These are phyloP conservation scores for Aulostomus chinensis DNA, from an alignment of 2,797 vertebrate genomes.

Conservation along the genomic window DNA sequence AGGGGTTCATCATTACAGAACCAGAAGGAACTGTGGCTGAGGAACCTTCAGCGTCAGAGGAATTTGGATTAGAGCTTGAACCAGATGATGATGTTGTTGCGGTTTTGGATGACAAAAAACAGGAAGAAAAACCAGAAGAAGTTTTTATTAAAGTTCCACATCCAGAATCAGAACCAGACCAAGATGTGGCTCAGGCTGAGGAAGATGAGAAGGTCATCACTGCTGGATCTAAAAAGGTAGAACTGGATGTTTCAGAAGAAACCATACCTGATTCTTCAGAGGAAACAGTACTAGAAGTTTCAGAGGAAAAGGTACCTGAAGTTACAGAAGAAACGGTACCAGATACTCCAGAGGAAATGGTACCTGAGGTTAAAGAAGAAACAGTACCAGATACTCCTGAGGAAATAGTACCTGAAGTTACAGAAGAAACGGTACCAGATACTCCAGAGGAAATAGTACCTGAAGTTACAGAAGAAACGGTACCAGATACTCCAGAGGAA, in stretches of 20 bases:
- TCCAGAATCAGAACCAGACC: no score
- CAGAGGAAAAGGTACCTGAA: not conserved
- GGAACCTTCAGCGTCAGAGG: slow-evolving; percentile 1
- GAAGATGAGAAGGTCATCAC: no score
- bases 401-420: not conserved
- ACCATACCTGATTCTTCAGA: not conserved
- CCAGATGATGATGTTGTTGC: not conserved
- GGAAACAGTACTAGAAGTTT: not conserved
- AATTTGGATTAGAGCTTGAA: slow-evolving; percentile 5
- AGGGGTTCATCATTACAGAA: slow-evolving; percentile 1
- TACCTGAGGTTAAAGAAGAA: not conserved
- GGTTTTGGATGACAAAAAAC: slow-evolving; percentile 1
- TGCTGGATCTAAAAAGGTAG: no score
- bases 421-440: not conserved
- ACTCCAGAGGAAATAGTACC: not conserved
- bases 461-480: not conserved
- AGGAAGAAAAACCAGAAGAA: not conserved
- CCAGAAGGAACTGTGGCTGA: not conserved
- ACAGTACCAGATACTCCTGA: not conserved
- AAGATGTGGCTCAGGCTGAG: no score
- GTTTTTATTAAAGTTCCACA: no score
- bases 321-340: not conserved
- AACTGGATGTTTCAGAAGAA: not conserved
- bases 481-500: not conserved
- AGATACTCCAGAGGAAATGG: not conserved